These are phyloP conservation scores for Drosophila littoralis DNA, from an alignment of 1,140 invertebrate genomes.

Conservation along the genomic window DNA sequence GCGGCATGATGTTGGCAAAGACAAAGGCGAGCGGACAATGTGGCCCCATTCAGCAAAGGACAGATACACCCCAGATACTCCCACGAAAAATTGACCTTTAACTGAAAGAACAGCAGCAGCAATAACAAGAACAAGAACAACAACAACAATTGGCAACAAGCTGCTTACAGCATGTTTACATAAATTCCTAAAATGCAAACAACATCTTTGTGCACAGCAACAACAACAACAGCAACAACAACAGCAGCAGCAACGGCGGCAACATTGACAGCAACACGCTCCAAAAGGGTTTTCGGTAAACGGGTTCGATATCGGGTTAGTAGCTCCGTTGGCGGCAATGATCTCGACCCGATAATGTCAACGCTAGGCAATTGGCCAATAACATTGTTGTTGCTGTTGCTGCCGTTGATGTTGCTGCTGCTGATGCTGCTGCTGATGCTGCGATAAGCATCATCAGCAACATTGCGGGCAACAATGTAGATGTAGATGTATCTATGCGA, in stretches of 20 bases:
- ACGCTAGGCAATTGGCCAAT: slow-evolving; percentile 83
- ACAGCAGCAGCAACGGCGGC: slow-evolving; percentile 29
- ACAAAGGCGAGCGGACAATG: slow-evolving; percentile 38
- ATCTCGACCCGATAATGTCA: slow-evolving; percentile 76
- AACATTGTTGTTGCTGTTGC: slow-evolving; percentile 69
- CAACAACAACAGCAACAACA: not conserved
- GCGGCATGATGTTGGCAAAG: slow-evolving; percentile 54
- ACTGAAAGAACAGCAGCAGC: slow-evolving; percentile 41
- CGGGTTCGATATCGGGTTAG: slow-evolving; percentile 38
- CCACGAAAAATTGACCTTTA: slow-evolving; percentile 75
- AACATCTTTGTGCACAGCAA: slow-evolving; percentile 62
- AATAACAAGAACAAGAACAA: slow-evolving; percentile 37
- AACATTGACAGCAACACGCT: slow-evolving; percentile 81
- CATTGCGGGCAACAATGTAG: slow-evolving; percentile 75
- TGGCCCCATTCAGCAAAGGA: slow-evolving; percentile 12
- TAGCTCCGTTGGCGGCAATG: slow-evolving; percentile 69
- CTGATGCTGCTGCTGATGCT: slow-evolving; percentile 24
- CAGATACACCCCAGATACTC: slow-evolving; percentile 31
- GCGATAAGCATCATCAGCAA: slow-evolving; percentile 73
- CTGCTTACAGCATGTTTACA: slow-evolving; percentile 84
- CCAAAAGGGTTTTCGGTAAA: slow-evolving; percentile 45
- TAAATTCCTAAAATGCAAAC: slow-evolving; percentile 84
- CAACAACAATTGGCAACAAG: slow-evolving; percentile 56
- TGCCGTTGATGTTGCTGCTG: slow-evolving; percentile 22
- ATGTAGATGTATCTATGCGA: slow-evolving; percentile 64